These are phyloP conservation scores for Trichomycterus rosablanca DNA, from an alignment of 2,113 vertebrate genomes.

Conservation along the genomic window DNA sequence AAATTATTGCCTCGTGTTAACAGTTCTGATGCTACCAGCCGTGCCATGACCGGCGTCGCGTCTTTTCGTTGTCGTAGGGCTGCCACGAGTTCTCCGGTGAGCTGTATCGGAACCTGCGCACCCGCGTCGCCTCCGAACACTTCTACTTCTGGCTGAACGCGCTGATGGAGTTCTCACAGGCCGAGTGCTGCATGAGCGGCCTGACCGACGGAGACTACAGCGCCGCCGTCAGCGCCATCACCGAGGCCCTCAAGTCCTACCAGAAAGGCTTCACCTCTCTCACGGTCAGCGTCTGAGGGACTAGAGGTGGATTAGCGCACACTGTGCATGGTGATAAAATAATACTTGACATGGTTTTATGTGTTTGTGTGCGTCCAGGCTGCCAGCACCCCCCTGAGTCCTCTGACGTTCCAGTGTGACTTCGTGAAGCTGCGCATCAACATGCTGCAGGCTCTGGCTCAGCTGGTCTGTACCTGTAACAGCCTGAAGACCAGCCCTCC, in stretches of 20 bases:
- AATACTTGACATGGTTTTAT: too few species aligned
- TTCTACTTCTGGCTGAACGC: slow-evolving; percentile 99
- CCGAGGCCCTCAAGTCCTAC: slow-evolving; percentile 88
- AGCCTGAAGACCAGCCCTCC: slow-evolving; percentile 97
- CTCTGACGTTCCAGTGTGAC: slow-evolving; percentile 93
- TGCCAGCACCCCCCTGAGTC: slow-evolving; percentile 93
- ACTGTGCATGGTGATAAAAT: too few species aligned
- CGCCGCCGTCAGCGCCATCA: slow-evolving; percentile 83
- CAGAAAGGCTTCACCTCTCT: slow-evolving; percentile 96
- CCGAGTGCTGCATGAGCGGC: slow-evolving; percentile 83
- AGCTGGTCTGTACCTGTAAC: slow-evolving; percentile 96
- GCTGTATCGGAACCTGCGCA: slow-evolving; percentile 90
- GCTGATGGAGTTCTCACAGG: slow-evolving; percentile 94
- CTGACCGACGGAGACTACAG: slow-evolving; percentile 86
- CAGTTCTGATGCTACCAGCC: too few species aligned
- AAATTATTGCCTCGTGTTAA: too few species aligned
- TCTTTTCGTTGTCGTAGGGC: slow-evolving; percentile 68
- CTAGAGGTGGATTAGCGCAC: too few species aligned
- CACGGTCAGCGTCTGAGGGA: slow-evolving; percentile 80
- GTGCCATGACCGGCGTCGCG: too few species aligned
- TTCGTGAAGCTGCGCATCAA: slow-evolving; percentile 97
- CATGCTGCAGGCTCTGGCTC: slow-evolving; percentile 91
- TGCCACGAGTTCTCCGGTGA: slow-evolving; percentile 94
- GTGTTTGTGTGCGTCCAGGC: slow-evolving; percentile 66
- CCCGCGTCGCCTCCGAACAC: slow-evolving; percentile 93